These are phyloP conservation scores for Petrosia ficiformis DNA, from an alignment of 37 sponge, comb jelly and placozoan species.

Conservation along the genomic window DNA sequence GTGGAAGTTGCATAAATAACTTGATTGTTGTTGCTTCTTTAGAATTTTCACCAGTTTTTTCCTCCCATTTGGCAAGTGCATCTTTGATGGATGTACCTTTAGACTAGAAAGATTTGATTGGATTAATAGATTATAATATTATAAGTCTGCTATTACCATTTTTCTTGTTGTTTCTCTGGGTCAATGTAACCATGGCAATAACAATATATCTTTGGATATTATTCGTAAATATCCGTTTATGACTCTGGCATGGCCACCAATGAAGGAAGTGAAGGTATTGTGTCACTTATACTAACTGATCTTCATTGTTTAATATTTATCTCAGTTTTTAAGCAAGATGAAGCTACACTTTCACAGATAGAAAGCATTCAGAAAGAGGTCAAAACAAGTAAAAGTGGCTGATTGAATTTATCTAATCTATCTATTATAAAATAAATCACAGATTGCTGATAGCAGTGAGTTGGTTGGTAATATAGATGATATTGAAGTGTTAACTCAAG, in stretches of 20 bases:
- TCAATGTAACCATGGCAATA: background rate
- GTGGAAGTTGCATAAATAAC: slow-evolving; percentile 86
- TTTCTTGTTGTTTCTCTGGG: background rate
- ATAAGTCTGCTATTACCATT: slow-evolving; percentile 15
- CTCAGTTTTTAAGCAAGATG: slow-evolving; percentile 54
- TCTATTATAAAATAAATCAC: too few relatives aligned
- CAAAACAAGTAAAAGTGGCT: too few relatives aligned
- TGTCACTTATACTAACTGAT: background rate
- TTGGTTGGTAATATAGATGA: slow-evolving; percentile 78
- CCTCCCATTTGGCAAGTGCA: slow-evolving; percentile 86
- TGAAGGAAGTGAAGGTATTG: slow-evolving; percentile 10
- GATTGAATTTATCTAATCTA: too few relatives aligned
- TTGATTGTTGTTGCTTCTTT: slow-evolving; percentile 74
- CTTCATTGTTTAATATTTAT: background rate
- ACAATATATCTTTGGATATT: too few relatives aligned
- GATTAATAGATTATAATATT: background rate
- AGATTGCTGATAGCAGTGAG: slow-evolving; percentile 59
- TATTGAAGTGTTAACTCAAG: slow-evolving; percentile 31
- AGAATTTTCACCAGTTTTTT: slow-evolving; percentile 73
- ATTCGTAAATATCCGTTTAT: too few relatives aligned
- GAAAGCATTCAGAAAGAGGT: slow-evolving; percentile 87
- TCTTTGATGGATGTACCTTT: slow-evolving; percentile 92
- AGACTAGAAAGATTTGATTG: slow-evolving; percentile 29
- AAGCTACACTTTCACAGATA: slow-evolving; percentile 76
- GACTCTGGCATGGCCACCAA: too few relatives aligned